Base-by-base conservation (phyloP, 2,888 invertebrate genomes). In the Lissocephala sabroskyi region DNA sequence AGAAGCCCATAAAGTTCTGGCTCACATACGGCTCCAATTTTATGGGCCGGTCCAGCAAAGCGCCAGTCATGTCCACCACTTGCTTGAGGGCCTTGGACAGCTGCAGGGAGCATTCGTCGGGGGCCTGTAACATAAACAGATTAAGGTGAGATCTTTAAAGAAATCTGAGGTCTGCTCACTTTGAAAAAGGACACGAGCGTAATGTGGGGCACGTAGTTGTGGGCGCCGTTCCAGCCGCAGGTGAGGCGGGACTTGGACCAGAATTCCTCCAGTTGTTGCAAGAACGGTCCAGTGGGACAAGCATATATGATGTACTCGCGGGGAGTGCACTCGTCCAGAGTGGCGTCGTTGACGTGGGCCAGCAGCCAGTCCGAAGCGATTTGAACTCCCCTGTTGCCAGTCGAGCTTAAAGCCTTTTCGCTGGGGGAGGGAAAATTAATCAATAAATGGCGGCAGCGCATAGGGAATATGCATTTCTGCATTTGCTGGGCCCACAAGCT, bases 361-460 rank as follows among this genome's bases (percentile, higher is more conserved):
- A 96, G 82, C 9, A 96, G 86, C 96, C 96, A 96, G 80, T 96
- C 95, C 1, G 94, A 93, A 6, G 96, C 96, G 53, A 95, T 86
- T 82, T 95, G 94, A 18, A 95, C 93, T 55, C 94, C 93, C 50
- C 92, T 88, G 82, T 95, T 91, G 13, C 96, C 96, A 2, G 96
- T 96, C 7, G 95, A 95, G 11, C 95, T 94, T 54, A 96, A 84
- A 3, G 96, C 95, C 81, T 95, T 96, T 80, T 95, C 91, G 33
- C 95, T 95, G 79, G 23, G 7, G 23, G 3, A 5, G 7, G 7
- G 7, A 23, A 23, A 23, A 23, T 5, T 5, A 23, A 23, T 23
- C 23, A 23, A 23, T 23, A 23, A 23, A 23, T 23, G 3, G 23
- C 4, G 23, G 7, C 23, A n/a, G n/a, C n/a, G n/a, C n/a, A n/a